Base-by-base conservation (phyloP, 1,140 invertebrate genomes). In the Panagrolaimus sp. region DNA sequence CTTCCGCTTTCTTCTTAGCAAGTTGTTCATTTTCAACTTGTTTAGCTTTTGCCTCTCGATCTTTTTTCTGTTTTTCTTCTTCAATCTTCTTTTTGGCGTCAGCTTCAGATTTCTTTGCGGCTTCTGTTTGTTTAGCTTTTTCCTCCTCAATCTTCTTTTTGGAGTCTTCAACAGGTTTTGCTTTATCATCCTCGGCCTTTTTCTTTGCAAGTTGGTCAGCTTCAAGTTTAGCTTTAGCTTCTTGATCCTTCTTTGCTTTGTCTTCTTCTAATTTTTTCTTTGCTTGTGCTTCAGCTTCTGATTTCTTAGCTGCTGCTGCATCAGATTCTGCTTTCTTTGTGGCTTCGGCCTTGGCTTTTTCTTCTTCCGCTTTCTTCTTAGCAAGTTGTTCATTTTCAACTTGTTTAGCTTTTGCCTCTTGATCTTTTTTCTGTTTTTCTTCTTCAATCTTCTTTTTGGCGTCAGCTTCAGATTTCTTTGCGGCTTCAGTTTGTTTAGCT, bases 41-140 rank as follows among this genome's bases (percentile, higher is more conserved):
- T 27, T 57, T 57, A 16, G 16, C 27, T 38, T 38, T 38, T 2
- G 31, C 31, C 7, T 38, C 31, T 38, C 7, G 31, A 38, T 38
- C 31, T 38, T 38, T 38, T 38, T 38, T 38, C 2, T 2, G 7
- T 27, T 57, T 57, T 1, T 57, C 51, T 25, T 20, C 51, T 1
- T 57, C 51, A 9, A 16, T 27, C 51, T 57, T 57, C 51, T 57
- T 57, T 16, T 57, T 57, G 11, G 51, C 51, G n/a, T 57, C 51
- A n/a, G 51, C 51, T 23, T 57, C 51, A 13, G 51, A 14, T 27
- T 57, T 57, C 51, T 57, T 57, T 27, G 20, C 27, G n/a, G 51
- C 51, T 57, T 57, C 51, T 25, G 51, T 16, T 5, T 20, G 51
- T 27, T 57, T 57, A 16, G 51, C 51, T 27, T 53, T 53, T 9